phyloP scores from a whole-genome alignment of 2,888 invertebrate genomes.

The Tetranychus piercei region DNA sequence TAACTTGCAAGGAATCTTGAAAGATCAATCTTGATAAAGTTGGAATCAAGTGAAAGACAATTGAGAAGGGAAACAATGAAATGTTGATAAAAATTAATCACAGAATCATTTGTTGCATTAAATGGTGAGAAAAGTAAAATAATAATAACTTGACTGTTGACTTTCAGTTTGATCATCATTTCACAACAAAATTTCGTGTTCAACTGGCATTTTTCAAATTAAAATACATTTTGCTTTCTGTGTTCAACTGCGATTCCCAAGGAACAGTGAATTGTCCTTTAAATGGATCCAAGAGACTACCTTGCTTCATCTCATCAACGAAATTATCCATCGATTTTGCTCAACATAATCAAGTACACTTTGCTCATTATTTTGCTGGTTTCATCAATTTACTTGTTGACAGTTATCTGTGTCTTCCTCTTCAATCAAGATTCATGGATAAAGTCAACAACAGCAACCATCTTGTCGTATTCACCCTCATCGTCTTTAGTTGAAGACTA shows the following conservation, averaged over 20 bases:
- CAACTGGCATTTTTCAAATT: neutral
- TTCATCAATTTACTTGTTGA: neutral
- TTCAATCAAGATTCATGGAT: neutral
- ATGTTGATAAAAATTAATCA: too few species aligned
- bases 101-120: too few species aligned
- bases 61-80: too few species aligned
- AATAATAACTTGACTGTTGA: too few species aligned
- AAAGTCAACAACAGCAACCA: neutral
- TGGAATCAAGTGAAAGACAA: too few species aligned
- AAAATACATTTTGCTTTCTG: neutral
- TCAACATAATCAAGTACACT: neutral
- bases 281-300: neutral
- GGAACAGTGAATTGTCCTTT: neutral
- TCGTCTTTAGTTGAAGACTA: neutral
- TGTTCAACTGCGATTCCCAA: neutral
- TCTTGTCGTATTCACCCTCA: neutral
- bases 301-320: neutral
- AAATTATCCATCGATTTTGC: neutral
- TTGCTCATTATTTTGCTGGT: neutral
- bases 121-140: too few species aligned
- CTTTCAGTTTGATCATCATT: too few species aligned
- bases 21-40: too few species aligned
- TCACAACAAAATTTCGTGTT: too few species aligned
- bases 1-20: too few species aligned
- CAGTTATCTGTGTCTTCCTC: neutral